Evolutionary conservation across 1,140 invertebrate genomes (phyloP).

Genomic region (Magallana angulata): DNA sequence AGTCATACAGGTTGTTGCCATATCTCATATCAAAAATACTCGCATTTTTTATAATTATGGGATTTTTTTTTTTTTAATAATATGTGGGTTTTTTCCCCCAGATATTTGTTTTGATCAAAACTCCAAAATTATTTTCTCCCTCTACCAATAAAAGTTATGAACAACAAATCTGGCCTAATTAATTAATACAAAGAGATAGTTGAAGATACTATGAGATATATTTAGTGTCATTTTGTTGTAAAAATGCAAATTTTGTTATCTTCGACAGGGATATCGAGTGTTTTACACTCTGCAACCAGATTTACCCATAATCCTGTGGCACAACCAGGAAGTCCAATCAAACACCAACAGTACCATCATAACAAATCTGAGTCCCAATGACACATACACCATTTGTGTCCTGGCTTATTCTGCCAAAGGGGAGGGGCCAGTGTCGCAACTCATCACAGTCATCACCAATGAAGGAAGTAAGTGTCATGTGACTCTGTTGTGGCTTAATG

Average conservation of each 20-base stretch:
- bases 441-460: constrained; percentile 96
- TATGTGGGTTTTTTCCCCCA: background rate
- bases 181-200: no score
- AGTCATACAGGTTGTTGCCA: constrained; percentile 89
- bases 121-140: no score
- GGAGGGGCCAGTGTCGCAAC: constrained; percentile 86
- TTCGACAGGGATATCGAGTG: constrained; percentile 95
- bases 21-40: background rate
- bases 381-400: constrained; percentile 78
- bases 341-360: constrained; percentile 96
- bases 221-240: background rate
- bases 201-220: no score
- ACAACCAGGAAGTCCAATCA: constrained; percentile 86
- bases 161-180: no score
- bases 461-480: constrained; percentile 86
- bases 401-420: constrained; percentile 78
- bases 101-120: no score
- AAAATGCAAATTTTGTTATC: background rate
- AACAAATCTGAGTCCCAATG: constrained; percentile 75
- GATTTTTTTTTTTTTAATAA: background rate
- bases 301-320: constrained; percentile 92
- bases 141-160: no score
- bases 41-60: background rate
- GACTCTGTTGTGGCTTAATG: constrained; percentile 24
- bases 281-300: constrained; percentile 95